A percentile compares a stretch with the other conserved stretches of the same genome.
phyloP scores from a whole-genome alignment of 2,113 vertebrate genomes.

The Circaetus cinerascens region DNA sequence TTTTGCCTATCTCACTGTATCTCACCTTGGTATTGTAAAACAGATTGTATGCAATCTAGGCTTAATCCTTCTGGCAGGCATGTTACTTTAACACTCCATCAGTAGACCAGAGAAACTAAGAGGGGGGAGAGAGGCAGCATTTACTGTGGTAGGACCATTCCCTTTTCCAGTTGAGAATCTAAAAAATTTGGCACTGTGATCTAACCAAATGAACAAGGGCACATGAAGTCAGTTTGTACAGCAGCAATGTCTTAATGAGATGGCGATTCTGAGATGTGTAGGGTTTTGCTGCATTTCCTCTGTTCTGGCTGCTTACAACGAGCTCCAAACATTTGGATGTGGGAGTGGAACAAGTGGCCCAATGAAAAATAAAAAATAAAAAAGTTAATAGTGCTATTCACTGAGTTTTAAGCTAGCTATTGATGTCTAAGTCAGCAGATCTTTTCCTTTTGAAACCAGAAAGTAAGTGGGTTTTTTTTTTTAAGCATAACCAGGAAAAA shows the following conservation, averaged over 20 bases:
- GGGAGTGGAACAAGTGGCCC: conserved; percentile 44
- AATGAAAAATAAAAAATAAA: conserved; percentile 56
- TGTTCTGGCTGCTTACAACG: conserved; percentile 13
- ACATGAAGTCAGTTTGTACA: not conserved
- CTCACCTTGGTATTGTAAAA: not conserved
- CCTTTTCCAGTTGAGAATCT: not conserved
- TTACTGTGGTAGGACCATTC: not conserved
- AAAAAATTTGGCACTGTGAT: not conserved
- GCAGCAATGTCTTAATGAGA: not conserved
- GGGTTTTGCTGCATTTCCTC: conserved; percentile 1
- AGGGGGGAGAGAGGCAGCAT: not conserved
- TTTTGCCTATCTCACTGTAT: not conserved
- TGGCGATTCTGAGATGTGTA: not conserved
- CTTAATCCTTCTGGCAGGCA: not conserved
- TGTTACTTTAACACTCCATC: not conserved
- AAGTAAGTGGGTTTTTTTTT: conserved; percentile 49
- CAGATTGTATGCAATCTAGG: not conserved
- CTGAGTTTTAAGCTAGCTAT: conserved; percentile 71
- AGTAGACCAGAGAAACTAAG: not conserved
- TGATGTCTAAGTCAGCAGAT: conserved; percentile 75
- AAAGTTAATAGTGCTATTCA: conserved; percentile 73
- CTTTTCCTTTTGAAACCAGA: conserved; percentile 75
- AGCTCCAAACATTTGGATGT: conserved; percentile 34
- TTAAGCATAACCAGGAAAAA: conserved; percentile 71
- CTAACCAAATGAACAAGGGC: not conserved